A percentile compares a stretch with the other conserved stretches of the same genome.
These are phyloP conservation scores for Girardia tigrina DNA, from an alignment of 2,888 invertebrate genomes.

Conservation along the genomic window DNA sequence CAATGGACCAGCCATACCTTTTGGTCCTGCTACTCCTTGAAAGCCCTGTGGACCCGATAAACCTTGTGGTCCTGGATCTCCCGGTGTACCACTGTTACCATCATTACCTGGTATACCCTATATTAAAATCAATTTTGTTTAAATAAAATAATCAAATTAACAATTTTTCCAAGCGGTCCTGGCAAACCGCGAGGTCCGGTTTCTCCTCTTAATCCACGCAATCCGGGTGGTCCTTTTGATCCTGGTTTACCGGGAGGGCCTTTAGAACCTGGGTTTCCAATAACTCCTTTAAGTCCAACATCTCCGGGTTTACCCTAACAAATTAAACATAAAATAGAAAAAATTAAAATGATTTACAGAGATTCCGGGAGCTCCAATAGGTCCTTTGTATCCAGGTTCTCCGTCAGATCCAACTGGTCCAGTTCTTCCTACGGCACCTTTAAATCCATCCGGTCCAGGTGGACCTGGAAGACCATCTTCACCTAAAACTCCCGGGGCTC, in stretches of 20 bases:
- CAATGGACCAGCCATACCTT: conserved; percentile 37
- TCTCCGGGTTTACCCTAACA: conserved; percentile 19
- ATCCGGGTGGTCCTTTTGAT: conserved; percentile 52
- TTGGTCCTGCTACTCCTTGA: conserved; percentile 58
- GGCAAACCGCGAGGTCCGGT: conserved; percentile 33
- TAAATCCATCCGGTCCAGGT: neutral
- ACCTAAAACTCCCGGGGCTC: neutral
- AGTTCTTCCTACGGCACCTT: neutral
- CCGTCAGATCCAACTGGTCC: neutral
- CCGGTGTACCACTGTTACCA: conserved; percentile 41
- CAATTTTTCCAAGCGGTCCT: conserved; percentile 35
- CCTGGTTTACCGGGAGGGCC: conserved; percentile 50
- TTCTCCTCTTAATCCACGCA: conserved; percentile 47
- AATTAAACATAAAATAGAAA: neutral
- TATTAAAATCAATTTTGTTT: neutral
- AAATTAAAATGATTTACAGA: neutral
- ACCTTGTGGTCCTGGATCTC: conserved; percentile 51
- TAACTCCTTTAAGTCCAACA: neutral
- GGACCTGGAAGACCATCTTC: neutral
- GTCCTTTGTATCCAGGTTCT: conserved; percentile 29
- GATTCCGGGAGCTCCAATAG: conserved; percentile 24
- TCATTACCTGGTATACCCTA: conserved; percentile 41
- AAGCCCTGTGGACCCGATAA: conserved; percentile 61
- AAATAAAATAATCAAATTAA: conserved; percentile 48
- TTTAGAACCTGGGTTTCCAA: conserved; percentile 5